Conservation (phyloP, 2,888 invertebrate genomes). For the Nymphalis urticae region DNA sequence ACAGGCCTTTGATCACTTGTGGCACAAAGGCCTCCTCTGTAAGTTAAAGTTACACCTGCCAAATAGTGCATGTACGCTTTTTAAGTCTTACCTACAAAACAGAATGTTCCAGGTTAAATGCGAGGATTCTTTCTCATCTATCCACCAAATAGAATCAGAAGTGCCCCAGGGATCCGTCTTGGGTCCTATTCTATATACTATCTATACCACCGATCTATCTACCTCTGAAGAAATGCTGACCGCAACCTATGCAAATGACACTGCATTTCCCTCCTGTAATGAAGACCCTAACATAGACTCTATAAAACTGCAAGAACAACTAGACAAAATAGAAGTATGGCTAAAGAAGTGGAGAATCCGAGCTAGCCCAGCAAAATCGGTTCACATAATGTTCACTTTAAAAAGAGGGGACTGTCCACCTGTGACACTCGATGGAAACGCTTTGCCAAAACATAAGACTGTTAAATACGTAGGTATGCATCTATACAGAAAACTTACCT, state of each 20-base stretch:
- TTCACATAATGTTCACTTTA: conserved; percentile 5
- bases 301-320: no score
- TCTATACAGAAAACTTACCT: no score
- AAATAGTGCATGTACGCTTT: not conserved
- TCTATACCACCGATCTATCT: no score
- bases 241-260: no score
- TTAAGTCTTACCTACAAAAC: conserved; percentile 18
- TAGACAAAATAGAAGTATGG: no score
- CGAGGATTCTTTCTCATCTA: not conserved
- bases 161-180: not conserved
- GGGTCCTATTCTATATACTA: not conserved
- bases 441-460: not conserved
- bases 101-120: conserved; percentile 14
- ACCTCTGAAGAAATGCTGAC: no score
- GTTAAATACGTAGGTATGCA: conserved; percentile 8
- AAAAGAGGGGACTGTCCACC: not conserved
- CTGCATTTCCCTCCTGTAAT: no score
- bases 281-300: no score
- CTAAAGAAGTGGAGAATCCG: no score
- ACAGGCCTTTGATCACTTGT: not conserved
- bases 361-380: no score
- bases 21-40: not conserved
- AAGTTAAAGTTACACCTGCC: no score
- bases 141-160: not conserved
- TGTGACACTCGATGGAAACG: not conserved